Percentiles rank a stretch among this genome's conserved stretches.
These are phyloP conservation scores for Rhinopomastus cyanomelas DNA, from an alignment of 2,113 vertebrate species.

Conservation along the genomic window DNA sequence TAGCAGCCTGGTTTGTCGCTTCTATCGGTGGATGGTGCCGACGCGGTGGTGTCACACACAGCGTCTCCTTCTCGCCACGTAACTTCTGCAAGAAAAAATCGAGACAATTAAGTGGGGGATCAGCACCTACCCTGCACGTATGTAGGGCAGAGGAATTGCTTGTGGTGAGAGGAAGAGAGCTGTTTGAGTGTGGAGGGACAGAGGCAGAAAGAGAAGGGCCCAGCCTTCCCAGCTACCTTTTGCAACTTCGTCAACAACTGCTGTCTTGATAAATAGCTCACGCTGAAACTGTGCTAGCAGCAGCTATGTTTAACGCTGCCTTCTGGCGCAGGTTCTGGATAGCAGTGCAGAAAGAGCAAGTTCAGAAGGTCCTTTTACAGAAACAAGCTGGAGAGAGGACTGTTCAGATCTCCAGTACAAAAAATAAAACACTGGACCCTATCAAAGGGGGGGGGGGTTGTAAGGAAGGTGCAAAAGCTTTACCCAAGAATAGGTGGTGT, in stretches of 20 bases:
- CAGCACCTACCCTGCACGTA: background rate
- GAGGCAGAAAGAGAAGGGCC: background rate
- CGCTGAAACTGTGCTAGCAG: background rate
- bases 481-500: background rate
- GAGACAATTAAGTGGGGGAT: background rate
- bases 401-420: background rate
- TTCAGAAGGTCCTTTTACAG: background rate
- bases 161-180: background rate
- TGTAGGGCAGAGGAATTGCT: background rate
- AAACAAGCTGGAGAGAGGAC: background rate
- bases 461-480: background rate
- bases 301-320: background rate
- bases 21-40: slow-evolving; percentile 3
- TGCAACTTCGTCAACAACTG: background rate
- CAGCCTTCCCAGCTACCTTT: background rate
- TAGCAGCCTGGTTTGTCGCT: slow-evolving; percentile 43
- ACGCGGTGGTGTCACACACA: slow-evolving; percentile 1
- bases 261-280: background rate
- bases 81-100: background rate
- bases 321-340: background rate
- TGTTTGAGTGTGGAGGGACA: background rate
- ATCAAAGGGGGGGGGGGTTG: background rate
- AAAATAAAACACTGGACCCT: background rate
- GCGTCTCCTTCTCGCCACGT: background rate
- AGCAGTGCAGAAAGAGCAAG: background rate